These are phyloP conservation scores for Oreohelix idahoensis DNA, from an alignment of 1,140 invertebrate genomes.

Conservation along the genomic window DNA sequence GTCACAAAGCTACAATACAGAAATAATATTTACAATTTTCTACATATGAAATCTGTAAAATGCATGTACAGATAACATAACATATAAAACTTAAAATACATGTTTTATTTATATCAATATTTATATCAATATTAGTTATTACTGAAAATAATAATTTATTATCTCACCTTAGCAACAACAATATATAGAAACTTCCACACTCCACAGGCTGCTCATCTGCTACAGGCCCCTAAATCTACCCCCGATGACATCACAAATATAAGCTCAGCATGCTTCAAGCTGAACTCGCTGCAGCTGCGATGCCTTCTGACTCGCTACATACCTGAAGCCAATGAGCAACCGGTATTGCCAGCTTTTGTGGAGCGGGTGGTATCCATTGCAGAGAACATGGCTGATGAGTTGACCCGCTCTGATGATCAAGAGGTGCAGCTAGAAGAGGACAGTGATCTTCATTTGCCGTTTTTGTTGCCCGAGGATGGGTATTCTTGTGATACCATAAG, in stretches of 20 bases:
- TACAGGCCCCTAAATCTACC: slow-evolving; percentile 87
- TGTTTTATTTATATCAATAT: too few species aligned
- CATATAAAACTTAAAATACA: too few species aligned
- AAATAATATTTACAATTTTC: too few species aligned
- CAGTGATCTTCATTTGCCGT: slow-evolving; percentile 87
- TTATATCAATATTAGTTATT: too few species aligned
- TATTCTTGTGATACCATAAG: slow-evolving; percentile 97
- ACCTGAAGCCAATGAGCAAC: slow-evolving; percentile 80
- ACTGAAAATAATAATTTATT: too few species aligned
- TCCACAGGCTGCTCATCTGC: slow-evolving; percentile 73
- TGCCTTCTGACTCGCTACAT: slow-evolving; percentile 86
- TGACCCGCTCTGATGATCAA: slow-evolving; percentile 89
- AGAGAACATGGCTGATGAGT: slow-evolving; percentile 92
- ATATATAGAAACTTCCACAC: too few species aligned
- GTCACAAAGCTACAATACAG: too few species aligned
- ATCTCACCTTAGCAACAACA: too few species aligned
- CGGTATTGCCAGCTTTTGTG: slow-evolving; percentile 70
- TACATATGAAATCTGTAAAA: too few species aligned
- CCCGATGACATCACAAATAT: slow-evolving; percentile 91
- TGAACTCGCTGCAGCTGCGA: slow-evolving; percentile 94
- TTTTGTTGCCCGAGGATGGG: slow-evolving; percentile 96
- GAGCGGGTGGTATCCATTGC: slow-evolving; percentile 81
- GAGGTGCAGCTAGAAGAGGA: slow-evolving; percentile 87
- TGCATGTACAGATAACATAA: too few species aligned
- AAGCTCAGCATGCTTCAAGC: slow-evolving; percentile 93